Evolutionary conservation across 1,140 invertebrate genomes (phyloP).

Genomic region (Sycophila sp.): DNA sequence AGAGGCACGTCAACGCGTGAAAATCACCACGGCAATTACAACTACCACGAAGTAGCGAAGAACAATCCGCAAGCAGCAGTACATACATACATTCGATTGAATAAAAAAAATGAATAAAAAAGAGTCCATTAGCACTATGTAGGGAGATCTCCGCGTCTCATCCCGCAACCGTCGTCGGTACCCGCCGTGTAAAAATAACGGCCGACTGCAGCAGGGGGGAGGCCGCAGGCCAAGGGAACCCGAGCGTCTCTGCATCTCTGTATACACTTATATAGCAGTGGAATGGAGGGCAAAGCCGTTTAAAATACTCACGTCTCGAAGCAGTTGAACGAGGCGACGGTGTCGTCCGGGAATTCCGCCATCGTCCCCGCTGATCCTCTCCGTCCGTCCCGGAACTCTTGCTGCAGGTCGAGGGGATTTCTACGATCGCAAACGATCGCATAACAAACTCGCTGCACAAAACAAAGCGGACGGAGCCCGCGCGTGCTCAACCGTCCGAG

Average conservation of each 20-base stretch:
- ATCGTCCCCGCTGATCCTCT: conserved; percentile 30
- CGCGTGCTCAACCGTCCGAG: no score
- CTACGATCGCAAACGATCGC: no score
- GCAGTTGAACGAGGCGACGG: conserved; percentile 45
- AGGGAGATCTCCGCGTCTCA: background rate
- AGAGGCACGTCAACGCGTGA: no score
- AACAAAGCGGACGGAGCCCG: no score
- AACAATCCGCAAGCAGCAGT: no score
- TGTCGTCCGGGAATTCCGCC: conserved; percentile 49
- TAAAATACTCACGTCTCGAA: conserved; percentile 54
- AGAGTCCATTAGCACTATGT: background rate
- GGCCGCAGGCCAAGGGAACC: background rate
- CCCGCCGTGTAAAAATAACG: conserved; percentile 26
- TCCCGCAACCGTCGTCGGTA: background rate
- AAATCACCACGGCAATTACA: no score
- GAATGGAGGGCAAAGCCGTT: background rate
- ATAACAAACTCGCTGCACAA: no score
- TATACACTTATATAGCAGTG: background rate
- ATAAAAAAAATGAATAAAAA: conserved; percentile 6
- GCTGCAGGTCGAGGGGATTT: no score
- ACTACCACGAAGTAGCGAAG: no score
- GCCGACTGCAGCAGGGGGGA: background rate
- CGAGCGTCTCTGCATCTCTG: background rate
- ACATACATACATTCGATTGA: background rate
- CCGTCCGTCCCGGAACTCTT: no score